phyloP scores from a whole-genome alignment of 2,888 invertebrate species.

The Napeogenes sylphis region DNA sequence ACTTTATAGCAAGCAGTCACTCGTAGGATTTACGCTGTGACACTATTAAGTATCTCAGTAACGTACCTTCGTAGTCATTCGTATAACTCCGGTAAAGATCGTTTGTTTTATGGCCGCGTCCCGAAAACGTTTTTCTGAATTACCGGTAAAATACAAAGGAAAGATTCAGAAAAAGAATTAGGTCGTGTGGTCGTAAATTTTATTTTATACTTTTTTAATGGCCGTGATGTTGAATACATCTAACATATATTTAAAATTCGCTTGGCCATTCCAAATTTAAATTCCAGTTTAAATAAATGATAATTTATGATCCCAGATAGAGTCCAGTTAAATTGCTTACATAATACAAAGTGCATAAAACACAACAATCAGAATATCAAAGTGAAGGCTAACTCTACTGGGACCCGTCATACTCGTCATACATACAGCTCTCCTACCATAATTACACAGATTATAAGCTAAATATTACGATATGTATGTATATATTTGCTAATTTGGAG shows the following conservation, averaged over 20 bases:
- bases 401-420: constrained; percentile 33
- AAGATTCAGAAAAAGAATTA: constrained; percentile 15
- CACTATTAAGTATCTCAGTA: constrained; percentile 33
- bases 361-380: constrained; percentile 29
- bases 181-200: neutral
- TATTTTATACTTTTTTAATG: neutral
- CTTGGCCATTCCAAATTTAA: no score
- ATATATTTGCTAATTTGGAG: constrained; percentile 8
- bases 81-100: constrained; percentile 31
- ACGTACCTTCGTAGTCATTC: constrained; percentile 30
- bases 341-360: constrained; percentile 22
- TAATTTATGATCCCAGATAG: constrained; percentile 1
- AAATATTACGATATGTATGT: constrained; percentile 27
- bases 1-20: constrained; percentile 30
- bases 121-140: constrained; percentile 32
- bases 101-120: constrained; percentile 32
- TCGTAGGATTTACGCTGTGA: constrained; percentile 33
- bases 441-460: constrained; percentile 30
- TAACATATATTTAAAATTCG: no score
- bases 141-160: constrained; percentile 31
- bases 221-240: no score
- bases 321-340: constrained; percentile 12
- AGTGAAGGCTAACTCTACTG: constrained; percentile 28
- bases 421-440: constrained; percentile 27
- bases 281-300: neutral